A percentile compares a stretch with the other conserved stretches of the same genome.
Evolutionary conservation across 64 coral and sea anemone genomes (phyloP).

Genomic region (Porites lutea): DNA sequence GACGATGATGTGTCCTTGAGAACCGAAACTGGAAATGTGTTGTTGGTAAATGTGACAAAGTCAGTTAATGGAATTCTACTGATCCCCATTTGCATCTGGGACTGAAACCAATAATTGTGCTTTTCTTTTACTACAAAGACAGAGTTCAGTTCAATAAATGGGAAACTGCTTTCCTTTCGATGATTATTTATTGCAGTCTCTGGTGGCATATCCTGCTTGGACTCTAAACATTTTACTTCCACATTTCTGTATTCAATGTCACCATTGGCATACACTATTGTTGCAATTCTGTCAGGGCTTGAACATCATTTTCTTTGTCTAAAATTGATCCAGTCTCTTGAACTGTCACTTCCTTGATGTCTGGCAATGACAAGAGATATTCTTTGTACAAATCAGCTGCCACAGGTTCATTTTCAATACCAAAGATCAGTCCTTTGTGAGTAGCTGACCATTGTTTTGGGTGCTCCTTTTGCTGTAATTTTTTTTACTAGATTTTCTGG

Average conservation of each 20-base stretch:
- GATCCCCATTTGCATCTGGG: neutral
- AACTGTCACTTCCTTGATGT: too few relatives aligned
- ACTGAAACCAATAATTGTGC: slow-evolving; percentile 18
- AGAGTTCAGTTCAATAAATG: neutral
- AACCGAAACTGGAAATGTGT: too few relatives aligned
- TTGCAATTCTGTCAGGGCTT: slow-evolving; percentile 32
- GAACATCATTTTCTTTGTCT: neutral
- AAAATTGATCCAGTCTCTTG: too few relatives aligned
- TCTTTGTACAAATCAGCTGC: neutral
- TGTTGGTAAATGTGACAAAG: too few relatives aligned
- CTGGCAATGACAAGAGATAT: too few relatives aligned
- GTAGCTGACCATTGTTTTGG: neutral
- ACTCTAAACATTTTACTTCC: slow-evolving; percentile 4
- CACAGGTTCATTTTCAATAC: neutral
- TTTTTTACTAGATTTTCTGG: neutral
- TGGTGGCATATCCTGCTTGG: slow-evolving; percentile 3
- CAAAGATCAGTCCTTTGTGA: neutral
- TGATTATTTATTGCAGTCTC: slow-evolving; percentile 7
- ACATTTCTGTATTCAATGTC: neutral
- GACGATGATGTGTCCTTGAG: neutral
- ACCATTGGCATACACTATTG: neutral
- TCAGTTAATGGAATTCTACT: too few relatives aligned
- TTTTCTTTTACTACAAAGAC: neutral
- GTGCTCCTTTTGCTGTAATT: neutral
- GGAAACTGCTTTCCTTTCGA: slow-evolving; percentile 1